A percentile compares a stretch with the other conserved stretches of the same genome.
phyloP scores from a whole-genome alignment of 2,113 vertebrate species.

The Neolamprologus toae region DNA sequence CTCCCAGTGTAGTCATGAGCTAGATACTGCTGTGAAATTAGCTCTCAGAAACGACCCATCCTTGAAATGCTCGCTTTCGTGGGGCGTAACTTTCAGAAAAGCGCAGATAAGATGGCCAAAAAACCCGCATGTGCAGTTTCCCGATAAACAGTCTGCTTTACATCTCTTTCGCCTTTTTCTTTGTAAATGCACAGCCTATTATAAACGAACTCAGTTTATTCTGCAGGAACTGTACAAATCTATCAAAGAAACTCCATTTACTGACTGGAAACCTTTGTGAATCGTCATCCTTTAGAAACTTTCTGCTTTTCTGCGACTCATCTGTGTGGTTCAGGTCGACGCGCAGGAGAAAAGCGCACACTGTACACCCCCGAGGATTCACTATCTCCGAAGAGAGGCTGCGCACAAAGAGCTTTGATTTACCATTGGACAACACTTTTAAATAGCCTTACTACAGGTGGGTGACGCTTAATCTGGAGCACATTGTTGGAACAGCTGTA shows the following conservation, averaged over 20 bases:
- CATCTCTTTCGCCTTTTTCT: not conserved
- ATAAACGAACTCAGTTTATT: not conserved
- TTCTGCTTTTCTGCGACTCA: not conserved
- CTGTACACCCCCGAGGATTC: not conserved
- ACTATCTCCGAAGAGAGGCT: not conserved
- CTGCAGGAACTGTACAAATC: not conserved
- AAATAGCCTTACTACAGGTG: constrained; percentile 18
- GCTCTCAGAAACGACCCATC: not conserved
- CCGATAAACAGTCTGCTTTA: not conserved
- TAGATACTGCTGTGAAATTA: not conserved
- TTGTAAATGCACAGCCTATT: not conserved
- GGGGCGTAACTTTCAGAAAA: not conserved
- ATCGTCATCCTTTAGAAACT: not conserved
- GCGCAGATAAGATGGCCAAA: not conserved
- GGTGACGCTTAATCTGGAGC: not conserved
- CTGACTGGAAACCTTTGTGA: not conserved
- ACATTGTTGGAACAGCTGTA: not conserved
- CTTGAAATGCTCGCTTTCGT: not conserved
- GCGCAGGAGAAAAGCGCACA: not conserved
- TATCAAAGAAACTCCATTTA: not conserved
- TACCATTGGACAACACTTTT: not conserved
- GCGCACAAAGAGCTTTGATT: not conserved
- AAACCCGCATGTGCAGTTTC: not conserved
- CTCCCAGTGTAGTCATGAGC: not conserved
- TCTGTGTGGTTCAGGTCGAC: not conserved